phyloP scores from a whole-genome alignment of 53 echinoderm and acorn worm genomes.

The Astropecten irregularis region DNA sequence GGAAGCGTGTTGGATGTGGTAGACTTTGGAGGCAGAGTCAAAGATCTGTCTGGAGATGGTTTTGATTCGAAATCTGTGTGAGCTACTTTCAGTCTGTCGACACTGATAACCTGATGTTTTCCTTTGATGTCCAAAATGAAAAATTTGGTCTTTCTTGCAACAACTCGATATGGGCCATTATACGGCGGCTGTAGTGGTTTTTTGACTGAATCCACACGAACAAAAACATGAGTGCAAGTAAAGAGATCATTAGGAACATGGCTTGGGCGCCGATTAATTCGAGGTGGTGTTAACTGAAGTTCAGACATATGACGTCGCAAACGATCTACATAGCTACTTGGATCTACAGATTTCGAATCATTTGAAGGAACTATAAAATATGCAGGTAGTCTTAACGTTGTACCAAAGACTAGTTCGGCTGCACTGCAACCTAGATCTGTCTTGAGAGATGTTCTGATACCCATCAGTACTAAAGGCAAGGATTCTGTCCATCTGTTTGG shows the following conservation, averaged over 20 bases:
- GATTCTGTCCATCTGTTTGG: conserved; percentile 11
- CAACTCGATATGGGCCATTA: conserved; percentile 16
- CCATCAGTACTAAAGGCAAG: conserved; percentile 11
- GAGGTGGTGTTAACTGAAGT: conserved; percentile 1
- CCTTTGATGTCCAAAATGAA: background rate
- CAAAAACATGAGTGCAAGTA: too few relatives aligned
- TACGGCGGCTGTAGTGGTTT: conserved; percentile 36
- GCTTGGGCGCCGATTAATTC: background rate
- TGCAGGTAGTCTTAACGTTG: conserved; percentile 37
- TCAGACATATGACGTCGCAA: conserved; percentile 46
- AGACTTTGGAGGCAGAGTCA: background rate
- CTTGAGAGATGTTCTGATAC: conserved; percentile 27
- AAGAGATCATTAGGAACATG: background rate
- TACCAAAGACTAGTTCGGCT: conserved; percentile 25
- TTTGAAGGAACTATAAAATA: background rate
- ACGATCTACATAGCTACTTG: conserved; percentile 12
- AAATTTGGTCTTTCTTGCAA: background rate
- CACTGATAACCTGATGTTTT: background rate
- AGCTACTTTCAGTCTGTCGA: conserved; percentile 4
- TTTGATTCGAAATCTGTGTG: too few relatives aligned
- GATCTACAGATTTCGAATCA: background rate
- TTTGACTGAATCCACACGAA: background rate
- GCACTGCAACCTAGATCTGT: conserved; percentile 16
- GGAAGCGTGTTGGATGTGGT: background rate
- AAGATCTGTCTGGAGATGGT: too few relatives aligned